Base-by-base conservation (phyloP, 2,888 invertebrate genomes). In the Drosophila limbata region DNA sequence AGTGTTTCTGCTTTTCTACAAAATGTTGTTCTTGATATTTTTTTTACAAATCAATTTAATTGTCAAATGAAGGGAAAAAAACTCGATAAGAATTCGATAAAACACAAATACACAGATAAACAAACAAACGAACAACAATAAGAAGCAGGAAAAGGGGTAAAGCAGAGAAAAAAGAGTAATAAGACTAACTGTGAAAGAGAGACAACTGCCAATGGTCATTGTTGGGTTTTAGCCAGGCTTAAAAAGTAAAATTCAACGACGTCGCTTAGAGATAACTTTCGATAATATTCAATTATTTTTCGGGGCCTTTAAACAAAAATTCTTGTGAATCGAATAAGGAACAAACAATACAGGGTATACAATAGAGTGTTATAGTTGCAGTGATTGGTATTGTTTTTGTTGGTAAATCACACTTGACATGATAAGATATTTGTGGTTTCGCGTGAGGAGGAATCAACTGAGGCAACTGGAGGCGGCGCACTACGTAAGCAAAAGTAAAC, bases 391-490 rank as follows among this genome's bases (percentile, higher is more conserved):
- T 31, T 63, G 39, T 21, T 65, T 28, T 39, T 55, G 40, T 40
- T 40, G 11, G 17, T 50, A 73, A 67, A 57, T 62, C 17, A 62
- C 44, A 21, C 55, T 51, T 39, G 44, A 17, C 48, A 71, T 66
- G 61, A 73, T 74, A 69, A 71, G 65, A 63, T 71, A 66, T 51
- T 72, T 74, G 75, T 79, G 75, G 72, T 82, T 85, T 47, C 62
- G 53, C 25, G 31, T 65, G 39, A 51, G 63, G 39, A 68, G 64
- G 35, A 57, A 48, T 40, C 60, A 64, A 25, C 15, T 62, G 17
- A 28, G 51, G 25, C 37, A 48, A 25, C 69, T 53, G 55, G 62
- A 53, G 37, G 40, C 47, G 19, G 19, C n/a, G 42, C 71, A 71
- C 33, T 70, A 59, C 45, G 69, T 77, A 69, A 74, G 63, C 61